These are phyloP conservation scores for Dromaius novaehollandiae DNA, from an alignment of 2,113 vertebrate species.

Conservation along the genomic window DNA sequence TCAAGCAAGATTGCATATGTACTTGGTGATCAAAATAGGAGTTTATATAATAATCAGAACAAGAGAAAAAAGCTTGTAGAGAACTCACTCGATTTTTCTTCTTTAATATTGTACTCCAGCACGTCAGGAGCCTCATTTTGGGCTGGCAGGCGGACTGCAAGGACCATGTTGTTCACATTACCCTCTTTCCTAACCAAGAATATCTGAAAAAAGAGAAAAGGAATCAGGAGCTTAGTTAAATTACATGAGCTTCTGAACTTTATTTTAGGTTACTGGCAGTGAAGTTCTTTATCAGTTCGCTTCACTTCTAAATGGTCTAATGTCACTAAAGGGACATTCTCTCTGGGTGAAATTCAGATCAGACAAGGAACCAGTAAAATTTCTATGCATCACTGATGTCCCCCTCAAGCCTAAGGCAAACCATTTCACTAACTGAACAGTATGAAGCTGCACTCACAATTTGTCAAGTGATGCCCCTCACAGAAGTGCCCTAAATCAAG, in stretches of 20 bases:
- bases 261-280: not conserved
- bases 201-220: constrained; percentile 68
- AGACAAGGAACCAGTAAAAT: not conserved
- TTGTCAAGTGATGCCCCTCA: not conserved
- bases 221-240: not conserved
- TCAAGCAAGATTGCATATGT: not conserved
- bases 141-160: constrained; percentile 81
- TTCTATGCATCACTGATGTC: not conserved
- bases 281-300: not conserved
- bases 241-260: not conserved
- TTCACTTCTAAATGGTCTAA: not conserved
- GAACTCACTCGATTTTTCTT: constrained; percentile 86
- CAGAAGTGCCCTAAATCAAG: not conserved
- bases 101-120: constrained; percentile 82
- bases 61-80: not conserved
- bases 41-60: not conserved
- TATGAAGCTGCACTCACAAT: not conserved
- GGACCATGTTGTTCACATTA: constrained; percentile 72
- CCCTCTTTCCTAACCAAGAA: constrained; percentile 83
- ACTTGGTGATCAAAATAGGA: not conserved
- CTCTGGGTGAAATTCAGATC: not conserved
- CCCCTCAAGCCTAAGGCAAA: not conserved
- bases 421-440: not conserved
- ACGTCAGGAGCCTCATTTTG: constrained; percentile 67
- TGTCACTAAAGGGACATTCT: not conserved